Base-by-base conservation (phyloP, 2,888 invertebrate genomes). In the Eristalinus aeneus region DNA sequence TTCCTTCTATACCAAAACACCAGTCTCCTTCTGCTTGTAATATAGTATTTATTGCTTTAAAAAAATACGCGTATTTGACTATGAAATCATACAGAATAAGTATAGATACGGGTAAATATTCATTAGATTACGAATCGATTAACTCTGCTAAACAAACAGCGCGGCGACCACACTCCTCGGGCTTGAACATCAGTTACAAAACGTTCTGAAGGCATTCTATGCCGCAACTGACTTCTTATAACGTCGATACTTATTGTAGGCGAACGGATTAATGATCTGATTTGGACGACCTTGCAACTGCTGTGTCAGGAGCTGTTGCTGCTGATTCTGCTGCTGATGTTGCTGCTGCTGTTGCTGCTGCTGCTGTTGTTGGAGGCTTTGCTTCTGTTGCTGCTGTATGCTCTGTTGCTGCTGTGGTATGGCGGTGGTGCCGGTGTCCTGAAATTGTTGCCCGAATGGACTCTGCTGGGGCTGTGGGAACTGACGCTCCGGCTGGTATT, bases 221-320 rank as follows among this genome's bases (percentile, higher is more conserved):
- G 60, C 68, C 34, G 39, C 10, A 54, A 89, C 88, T 36, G 91
- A 88, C 88, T 92, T 92, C 88, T 92, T 92, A 69, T 89, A 92
- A 36, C 92, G 91, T 1, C 92, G 90, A 72, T 91, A 92, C 75
- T 92, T 92, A 83, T 90, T 91, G 63, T 91, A 92, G 12, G 89
- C 91, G 86, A 89, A 92, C 4, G 91, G 90, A 88, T 90, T 91
- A 1, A 92, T 90, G 68, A 92, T 85, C 74, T 92, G 92, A 78
- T 90, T 92, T 10, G 92, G 90, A 16, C 92, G 90, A 46, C 91
- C 90, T 56, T 91, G 89, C 58, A 92, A 73, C 31, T 92, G 92
- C 74, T 92, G 92, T 9, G 92, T 92, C 6, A 90, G 88, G 56
- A 91, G 73, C 16, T 89, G 90, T 75, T 91, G 90, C 72, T 90